Percentiles rank a stretch among this genome's conserved stretches.
Evolutionary conservation across 2,797 vertebrate species (phyloP).

Genomic region (Melanotaenia trifasciata): DNA sequence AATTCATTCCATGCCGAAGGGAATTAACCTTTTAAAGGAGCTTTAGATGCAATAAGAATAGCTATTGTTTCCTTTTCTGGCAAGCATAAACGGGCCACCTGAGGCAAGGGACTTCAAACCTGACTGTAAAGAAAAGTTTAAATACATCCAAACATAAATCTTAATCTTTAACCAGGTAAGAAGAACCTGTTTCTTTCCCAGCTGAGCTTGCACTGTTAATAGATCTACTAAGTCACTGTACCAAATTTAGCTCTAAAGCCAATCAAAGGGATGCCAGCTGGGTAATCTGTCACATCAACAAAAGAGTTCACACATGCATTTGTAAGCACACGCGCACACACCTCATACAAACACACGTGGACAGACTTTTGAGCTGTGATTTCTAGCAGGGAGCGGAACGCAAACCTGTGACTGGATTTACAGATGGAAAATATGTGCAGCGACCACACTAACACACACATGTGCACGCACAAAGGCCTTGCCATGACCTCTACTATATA

Average conservation of each 20-base stretch:
- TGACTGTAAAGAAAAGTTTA: not conserved
- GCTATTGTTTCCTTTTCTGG: slow-evolving; percentile 58
- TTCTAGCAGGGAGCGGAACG: slow-evolving; percentile 17
- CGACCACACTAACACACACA: slow-evolving; percentile 13
- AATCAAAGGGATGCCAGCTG: slow-evolving; percentile 64
- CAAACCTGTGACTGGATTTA: slow-evolving; percentile 60
- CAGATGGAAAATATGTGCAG: slow-evolving; percentile 46
- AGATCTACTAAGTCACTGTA: slow-evolving; percentile 28
- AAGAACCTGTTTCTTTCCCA: slow-evolving; percentile 8
- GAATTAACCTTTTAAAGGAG: slow-evolving; percentile 59
- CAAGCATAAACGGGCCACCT: slow-evolving; percentile 24
- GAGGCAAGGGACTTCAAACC: slow-evolving; percentile 15
- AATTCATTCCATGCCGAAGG: slow-evolving; percentile 39
- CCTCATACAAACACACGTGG: slow-evolving; percentile 15
- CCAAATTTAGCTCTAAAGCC: slow-evolving; percentile 76
- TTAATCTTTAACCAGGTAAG: not conserved
- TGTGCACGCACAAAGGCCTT: slow-evolving; percentile 25
- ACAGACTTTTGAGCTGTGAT: slow-evolving; percentile 12
- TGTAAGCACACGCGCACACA: not conserved
- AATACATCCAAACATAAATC: slow-evolving; percentile 6
- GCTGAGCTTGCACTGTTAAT: slow-evolving; percentile 41
- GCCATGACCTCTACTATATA: slow-evolving; percentile 55
- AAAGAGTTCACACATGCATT: not conserved
- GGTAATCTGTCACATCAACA: slow-evolving; percentile 59
- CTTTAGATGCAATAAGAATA: slow-evolving; percentile 48